These are phyloP conservation scores for Falco columbarius DNA, from an alignment of 2,797 vertebrate species.

Conservation along the genomic window DNA sequence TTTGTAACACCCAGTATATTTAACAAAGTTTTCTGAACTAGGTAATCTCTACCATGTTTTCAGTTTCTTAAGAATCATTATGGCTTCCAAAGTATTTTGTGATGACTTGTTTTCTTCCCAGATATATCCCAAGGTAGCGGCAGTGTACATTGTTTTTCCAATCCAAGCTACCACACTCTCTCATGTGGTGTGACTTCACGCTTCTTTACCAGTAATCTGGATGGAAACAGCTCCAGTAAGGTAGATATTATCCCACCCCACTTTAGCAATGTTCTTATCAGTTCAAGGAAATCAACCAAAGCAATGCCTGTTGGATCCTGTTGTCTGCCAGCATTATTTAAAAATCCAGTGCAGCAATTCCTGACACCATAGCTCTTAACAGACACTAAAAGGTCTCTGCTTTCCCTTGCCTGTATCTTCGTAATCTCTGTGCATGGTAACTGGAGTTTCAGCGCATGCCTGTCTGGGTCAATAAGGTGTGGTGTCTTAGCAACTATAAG, in stretches of 20 bases:
- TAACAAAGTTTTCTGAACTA: not conserved
- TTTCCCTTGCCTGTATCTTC: not conserved
- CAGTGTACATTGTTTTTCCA: conserved; percentile 90
- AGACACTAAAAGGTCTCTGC: not conserved
- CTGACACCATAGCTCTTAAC: not conserved
- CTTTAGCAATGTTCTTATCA: conserved; percentile 17
- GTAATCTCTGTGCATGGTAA: not conserved
- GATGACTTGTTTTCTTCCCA: conserved; percentile 83
- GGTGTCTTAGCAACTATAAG: not conserved
- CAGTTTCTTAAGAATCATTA: not conserved
- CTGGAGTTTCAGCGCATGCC: not conserved
- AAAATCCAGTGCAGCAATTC: not conserved
- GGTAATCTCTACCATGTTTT: not conserved
- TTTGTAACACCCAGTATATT: not conserved
- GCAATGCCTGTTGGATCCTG: conserved; percentile 1
- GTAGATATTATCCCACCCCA: conserved; percentile 70
- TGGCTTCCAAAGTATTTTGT: conserved; percentile 61
- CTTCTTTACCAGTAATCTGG: conserved; percentile 88
- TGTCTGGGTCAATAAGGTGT: not conserved
- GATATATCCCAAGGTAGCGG: conserved; percentile 84
- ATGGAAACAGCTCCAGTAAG: conserved; percentile 90
- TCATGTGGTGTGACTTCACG: conserved; percentile 88
- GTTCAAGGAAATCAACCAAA: conserved; percentile 64
- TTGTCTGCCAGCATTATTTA: not conserved
- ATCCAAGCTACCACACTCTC: conserved; percentile 94